Evolutionary conservation across 64 coral and sea anemone species (phyloP), one percentile per base, ranked within the genome.

Genomic region (Stichodactyla mertensii): DNA sequence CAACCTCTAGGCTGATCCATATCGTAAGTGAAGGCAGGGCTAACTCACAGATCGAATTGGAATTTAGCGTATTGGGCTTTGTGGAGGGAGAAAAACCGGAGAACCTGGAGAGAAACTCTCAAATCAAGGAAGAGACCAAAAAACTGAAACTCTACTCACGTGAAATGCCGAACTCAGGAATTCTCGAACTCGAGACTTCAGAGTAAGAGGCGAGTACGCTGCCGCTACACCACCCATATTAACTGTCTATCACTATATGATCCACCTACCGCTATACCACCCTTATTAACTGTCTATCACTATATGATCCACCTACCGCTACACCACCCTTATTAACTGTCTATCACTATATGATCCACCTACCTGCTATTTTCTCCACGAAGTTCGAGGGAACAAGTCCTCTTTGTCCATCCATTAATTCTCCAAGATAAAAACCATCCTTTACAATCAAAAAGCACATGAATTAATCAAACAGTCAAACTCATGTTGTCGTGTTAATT

Each of bases 381-480:
- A 99, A 99, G 86, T 99, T 99, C 7, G 97, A 99, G 0, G 97
- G 97, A 22, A 99, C 97, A 61, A 99, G 56, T 62, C 97, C 97
- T 83, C 97, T 88, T 79, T 99, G 89, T 1, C 97, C 97, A 78
- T 67, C 93, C 97, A 99, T 99, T 8, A 99, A 52, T 89, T 99
- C 97, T 59, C 85, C 93, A 57, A 99, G 77, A 67, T 79, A 99
- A 85, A 95, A 99, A 1, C 97, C 93, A 79, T 99, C 93, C 93
- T 97, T 27, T 5, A 74, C n/a, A 74, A 74, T 13, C 24, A 74
- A 23, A 27, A n/a, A 56, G 36, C 80, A 53, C 16, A 23, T 27
- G 55, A 5, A 14, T 60, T 9, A 61, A 84, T 82, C 11, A 1
- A 78, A 26, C 20, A 5, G 9, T 69, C 10, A 26, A 18, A 16